Evolutionary conservation across 2,888 invertebrate species (phyloP), one percentile per base, ranked within the genome.

Genomic region (Agriopis leucophaearia): DNA sequence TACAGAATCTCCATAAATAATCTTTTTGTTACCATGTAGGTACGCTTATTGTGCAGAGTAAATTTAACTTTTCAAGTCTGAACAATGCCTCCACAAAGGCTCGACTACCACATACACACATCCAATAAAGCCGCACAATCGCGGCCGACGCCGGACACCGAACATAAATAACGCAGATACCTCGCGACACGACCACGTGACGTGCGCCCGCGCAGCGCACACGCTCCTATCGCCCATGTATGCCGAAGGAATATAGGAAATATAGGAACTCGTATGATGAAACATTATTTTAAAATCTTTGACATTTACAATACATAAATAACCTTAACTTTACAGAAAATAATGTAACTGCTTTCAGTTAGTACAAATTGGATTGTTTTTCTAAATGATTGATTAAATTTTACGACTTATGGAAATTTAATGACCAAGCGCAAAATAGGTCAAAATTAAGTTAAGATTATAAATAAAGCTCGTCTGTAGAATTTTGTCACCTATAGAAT

Each of bases 131-230:
- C 56, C 45, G 71, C 76, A 78, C 80, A 83, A 88, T 90, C 90
- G 89, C 84, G 87, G 74, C 74, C 75, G 75, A 74, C 77, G 85
- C 84, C 86, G 88, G 87, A 88, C 91, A 88, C 84, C 82, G 86
- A 81, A 89, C 90, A 92, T 92, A 92, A 92, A 92, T 92, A 91
- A 92, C 83, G 83, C 85, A 89, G 92, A 92, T 92, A 92, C 88
- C 88, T 89, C 83, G 86, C 84, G 78, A 91, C 92, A 90, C 90
- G 89, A 85, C 84, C 89, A 84, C 79, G 85, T 88, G 91, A 91
- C 90, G 82, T 85, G 87, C 86, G 86, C 88, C 80, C 81, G 87
- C 84, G 88, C 86, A 80, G 71, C 84, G 88, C 86, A 81, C 73
- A 70, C 72, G 48, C 70, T 56, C 56, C 64, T 64, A 60, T 63